Evolutionary conservation across 1,140 invertebrate genomes (phyloP).

Genomic region (Diachasma alloeum): DNA sequence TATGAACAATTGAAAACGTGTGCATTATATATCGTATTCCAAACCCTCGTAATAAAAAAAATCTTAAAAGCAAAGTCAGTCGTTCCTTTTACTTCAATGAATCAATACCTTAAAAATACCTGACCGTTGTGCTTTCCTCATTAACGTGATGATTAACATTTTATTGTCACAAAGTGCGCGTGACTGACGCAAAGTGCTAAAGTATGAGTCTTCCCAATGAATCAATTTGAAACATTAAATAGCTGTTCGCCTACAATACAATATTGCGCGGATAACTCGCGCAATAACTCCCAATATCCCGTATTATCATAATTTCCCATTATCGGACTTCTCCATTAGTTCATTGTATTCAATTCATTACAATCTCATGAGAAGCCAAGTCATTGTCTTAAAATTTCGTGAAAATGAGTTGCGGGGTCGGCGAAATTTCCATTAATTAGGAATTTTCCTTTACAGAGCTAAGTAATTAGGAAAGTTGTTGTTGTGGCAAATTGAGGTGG

Average conservation of each 20-base stretch:
- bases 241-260: background rate
- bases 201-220: too few relatives aligned
- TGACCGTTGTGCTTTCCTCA: too few relatives aligned
- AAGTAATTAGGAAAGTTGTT: background rate
- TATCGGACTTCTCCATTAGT: background rate
- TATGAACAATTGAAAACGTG: too few relatives aligned
- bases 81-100: too few relatives aligned
- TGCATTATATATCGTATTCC: too few relatives aligned
- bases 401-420: background rate
- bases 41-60: too few relatives aligned
- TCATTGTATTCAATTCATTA: background rate
- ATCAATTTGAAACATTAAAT: too few relatives aligned
- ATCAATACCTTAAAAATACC: too few relatives aligned
- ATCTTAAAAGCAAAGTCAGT: too few relatives aligned
- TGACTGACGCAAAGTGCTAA: too few relatives aligned
- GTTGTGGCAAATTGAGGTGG: conserved; percentile 1
- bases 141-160: too few relatives aligned
- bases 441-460: background rate
- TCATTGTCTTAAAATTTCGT: background rate
- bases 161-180: too few relatives aligned
- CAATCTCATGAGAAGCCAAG: background rate
- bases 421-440: background rate
- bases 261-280: background rate
- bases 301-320: background rate
- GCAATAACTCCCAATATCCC: background rate